Evolutionary conservation across 1,140 invertebrate species (phyloP).

Genomic region (Caenorhabditis brenneri): DNA sequence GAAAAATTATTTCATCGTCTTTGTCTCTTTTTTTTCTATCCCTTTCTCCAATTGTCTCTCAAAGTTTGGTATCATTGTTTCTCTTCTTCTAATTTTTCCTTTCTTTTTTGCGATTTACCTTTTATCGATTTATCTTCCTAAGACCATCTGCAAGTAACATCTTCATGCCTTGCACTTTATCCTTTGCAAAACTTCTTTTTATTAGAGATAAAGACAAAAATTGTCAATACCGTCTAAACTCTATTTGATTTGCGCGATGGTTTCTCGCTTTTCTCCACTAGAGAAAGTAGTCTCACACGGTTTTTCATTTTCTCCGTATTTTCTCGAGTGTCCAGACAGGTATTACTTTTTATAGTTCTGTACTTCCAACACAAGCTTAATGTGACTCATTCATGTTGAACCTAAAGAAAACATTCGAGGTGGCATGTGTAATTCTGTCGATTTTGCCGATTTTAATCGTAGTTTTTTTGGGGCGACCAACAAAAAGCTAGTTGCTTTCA

Average conservation of each 20-base stretch:
- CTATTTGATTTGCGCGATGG: slow-evolving; percentile 2
- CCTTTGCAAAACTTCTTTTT: background rate
- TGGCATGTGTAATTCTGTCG: slow-evolving; percentile 9
- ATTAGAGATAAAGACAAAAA: background rate
- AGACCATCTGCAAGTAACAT: background rate
- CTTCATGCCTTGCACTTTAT: background rate
- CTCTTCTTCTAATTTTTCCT: background rate
- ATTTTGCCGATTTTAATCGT: slow-evolving; percentile 12
- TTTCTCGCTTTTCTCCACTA: background rate
- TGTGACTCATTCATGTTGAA: background rate
- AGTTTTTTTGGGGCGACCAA: background rate
- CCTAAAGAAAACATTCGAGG: background rate
- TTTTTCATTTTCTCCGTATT: background rate
- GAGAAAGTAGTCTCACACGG: background rate
- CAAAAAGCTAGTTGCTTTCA: background rate
- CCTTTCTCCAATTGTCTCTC: background rate
- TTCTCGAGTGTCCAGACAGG: background rate
- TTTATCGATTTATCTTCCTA: background rate
- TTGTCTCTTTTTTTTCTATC: too few relatives aligned
- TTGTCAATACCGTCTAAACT: background rate
- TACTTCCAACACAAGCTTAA: background rate
- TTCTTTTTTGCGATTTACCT: background rate
- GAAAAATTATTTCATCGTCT: too few relatives aligned
- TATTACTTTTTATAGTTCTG: background rate
- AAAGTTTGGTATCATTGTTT: slow-evolving; percentile 26